phyloP scores from a whole-genome alignment of 1,140 invertebrate genomes.

The Cryptotermes secundus region DNA sequence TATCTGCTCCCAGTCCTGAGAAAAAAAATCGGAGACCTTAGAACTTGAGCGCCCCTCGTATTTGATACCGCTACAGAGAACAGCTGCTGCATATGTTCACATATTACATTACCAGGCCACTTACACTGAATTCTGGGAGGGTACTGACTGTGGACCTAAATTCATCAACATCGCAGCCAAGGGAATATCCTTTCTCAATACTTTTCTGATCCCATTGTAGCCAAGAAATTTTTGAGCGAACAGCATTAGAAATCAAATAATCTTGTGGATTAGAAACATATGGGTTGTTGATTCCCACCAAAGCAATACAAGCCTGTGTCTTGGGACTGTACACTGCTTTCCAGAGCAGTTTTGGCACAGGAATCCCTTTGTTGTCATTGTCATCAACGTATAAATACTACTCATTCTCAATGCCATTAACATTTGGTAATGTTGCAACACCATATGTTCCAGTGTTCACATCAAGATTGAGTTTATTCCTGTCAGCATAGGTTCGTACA shows the following conservation, averaged over 20 bases:
- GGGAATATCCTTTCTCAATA: slow-evolving; percentile 60
- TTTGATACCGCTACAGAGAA: no score
- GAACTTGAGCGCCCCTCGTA: no score
- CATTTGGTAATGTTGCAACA: slow-evolving; percentile 40
- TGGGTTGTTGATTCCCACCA: slow-evolving; percentile 69
- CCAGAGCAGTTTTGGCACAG: no score
- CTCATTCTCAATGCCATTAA: no score
- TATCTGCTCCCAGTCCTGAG: no score
- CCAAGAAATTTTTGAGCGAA: slow-evolving; percentile 53
- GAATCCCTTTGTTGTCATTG: no score
- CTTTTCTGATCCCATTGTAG: slow-evolving; percentile 54
- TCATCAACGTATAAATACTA: no score
- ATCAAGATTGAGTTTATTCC: slow-evolving; percentile 34
- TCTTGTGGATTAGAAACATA: slow-evolving; percentile 44
- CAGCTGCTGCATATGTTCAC: no score
- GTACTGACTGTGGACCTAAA: slow-evolving; percentile 55
- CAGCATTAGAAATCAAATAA: slow-evolving; percentile 42
- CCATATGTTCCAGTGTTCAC: slow-evolving; percentile 45
- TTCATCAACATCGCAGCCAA: slow-evolving; percentile 63
- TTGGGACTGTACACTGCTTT: no score
- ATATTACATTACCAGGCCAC: slow-evolving; percentile 45
- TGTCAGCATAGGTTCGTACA: no score
- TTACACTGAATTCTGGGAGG: slow-evolving; percentile 51
- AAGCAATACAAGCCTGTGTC: no score
- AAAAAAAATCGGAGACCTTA: no score